Conservation (phyloP, 1,140 invertebrate genomes). For the Trissolcus basalis region DNA sequence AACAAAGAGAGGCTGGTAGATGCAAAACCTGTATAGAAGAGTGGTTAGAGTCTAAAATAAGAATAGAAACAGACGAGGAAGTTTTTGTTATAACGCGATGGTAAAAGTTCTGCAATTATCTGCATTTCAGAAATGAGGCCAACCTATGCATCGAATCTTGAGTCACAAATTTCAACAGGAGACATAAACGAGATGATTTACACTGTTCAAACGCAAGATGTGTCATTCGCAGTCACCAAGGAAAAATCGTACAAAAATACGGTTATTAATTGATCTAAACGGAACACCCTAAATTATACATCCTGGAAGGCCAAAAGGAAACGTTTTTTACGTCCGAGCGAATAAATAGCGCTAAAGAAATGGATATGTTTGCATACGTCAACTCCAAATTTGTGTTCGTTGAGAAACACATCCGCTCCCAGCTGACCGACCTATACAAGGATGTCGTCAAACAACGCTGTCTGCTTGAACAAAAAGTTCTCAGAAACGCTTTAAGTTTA, state of each 20-base stretch:
- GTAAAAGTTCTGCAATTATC: too few species aligned
- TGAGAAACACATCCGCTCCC: too few species aligned
- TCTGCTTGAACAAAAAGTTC: slow-evolving; percentile 30
- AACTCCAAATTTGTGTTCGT: slow-evolving; percentile 53
- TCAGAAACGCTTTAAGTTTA: slow-evolving; percentile 25
- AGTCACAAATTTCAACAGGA: too few species aligned
- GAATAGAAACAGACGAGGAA: too few species aligned
- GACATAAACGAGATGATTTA: neutral
- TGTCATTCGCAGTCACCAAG: neutral
- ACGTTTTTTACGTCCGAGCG: neutral
- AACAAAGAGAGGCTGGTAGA: too few species aligned
- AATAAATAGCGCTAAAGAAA: too few species aligned
- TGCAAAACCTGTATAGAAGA: too few species aligned
- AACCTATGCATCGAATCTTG: too few species aligned
- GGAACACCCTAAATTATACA: slow-evolving; percentile 1
- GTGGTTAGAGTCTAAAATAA: too few species aligned
- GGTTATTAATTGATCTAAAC: neutral
- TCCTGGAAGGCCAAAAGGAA: neutral
- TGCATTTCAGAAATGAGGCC: too few species aligned
- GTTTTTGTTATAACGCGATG: too few species aligned
- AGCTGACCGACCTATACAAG: too few species aligned
- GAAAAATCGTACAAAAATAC: neutral
- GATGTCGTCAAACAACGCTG: slow-evolving; percentile 45
- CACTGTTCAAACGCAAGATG: neutral
- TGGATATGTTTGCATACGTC: slow-evolving; percentile 28